Percentiles rank a stretch among this genome's conserved stretches.
Evolutionary conservation across 2,797 vertebrate species (phyloP).

Genomic region (Hipposideros larvatus): DNA sequence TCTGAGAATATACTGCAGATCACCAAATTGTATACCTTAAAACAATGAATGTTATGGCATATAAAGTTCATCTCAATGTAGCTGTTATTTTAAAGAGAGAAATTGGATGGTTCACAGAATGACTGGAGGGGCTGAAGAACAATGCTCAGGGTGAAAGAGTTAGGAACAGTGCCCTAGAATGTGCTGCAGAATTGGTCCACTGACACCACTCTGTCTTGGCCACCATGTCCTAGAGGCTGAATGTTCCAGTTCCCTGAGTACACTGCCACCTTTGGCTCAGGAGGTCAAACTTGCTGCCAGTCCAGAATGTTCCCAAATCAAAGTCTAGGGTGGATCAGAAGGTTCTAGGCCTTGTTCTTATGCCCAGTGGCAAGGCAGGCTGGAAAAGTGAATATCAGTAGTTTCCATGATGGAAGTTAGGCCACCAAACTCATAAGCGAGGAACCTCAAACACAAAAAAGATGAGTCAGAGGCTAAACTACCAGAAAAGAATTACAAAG

Average conservation of each 20-base stretch:
- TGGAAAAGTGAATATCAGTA: background rate
- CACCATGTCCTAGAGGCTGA: background rate
- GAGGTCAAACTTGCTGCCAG: background rate
- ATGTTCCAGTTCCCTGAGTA: rapidly evolving
- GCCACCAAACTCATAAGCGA: background rate
- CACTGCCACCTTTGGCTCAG: background rate
- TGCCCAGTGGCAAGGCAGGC: background rate
- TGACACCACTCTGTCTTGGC: background rate
- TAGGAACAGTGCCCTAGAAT: background rate
- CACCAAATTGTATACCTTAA: background rate
- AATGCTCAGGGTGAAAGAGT: background rate
- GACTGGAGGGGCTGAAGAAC: background rate
- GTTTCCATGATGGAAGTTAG: background rate
- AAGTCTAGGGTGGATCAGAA: background rate
- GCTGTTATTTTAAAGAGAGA: background rate
- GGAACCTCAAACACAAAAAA: background rate
- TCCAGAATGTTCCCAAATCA: background rate
- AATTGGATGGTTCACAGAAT: background rate
- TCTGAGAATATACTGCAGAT: background rate
- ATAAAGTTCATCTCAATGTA: background rate
- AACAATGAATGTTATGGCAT: background rate
- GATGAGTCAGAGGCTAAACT: background rate
- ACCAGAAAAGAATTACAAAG: background rate
- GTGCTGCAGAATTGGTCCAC: background rate
- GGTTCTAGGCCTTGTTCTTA: background rate